phyloP scores from a whole-genome alignment of 2,113 vertebrate genomes.

The Microcebus griseorufus region DNA sequence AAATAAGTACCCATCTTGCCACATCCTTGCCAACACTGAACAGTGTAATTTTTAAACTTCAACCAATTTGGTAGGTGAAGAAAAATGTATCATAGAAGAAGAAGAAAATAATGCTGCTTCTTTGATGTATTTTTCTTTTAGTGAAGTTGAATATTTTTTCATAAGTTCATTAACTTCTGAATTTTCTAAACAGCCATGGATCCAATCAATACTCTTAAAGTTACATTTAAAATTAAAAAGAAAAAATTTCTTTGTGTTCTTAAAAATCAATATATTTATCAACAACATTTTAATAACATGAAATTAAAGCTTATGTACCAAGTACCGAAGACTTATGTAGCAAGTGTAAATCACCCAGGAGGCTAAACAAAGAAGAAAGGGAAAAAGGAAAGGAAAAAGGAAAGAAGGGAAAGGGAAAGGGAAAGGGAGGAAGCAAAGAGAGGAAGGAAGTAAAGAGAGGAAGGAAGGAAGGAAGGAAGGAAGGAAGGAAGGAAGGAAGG shows the following conservation, averaged over 20 bases:
- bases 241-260: background rate
- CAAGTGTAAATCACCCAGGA: constrained; percentile 53
- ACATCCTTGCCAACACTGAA: background rate
- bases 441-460: rapidly evolving
- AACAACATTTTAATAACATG: background rate
- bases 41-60: background rate
- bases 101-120: background rate
- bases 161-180: background rate
- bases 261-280: background rate
- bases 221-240: constrained; percentile 14
- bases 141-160: background rate
- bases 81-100: background rate
- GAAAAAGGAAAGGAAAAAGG: no score
- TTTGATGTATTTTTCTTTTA: background rate
- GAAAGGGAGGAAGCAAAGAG: rapidly evolving
- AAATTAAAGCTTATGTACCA: constrained; percentile 46
- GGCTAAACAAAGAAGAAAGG: constrained; percentile 70
- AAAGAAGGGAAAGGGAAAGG: no score
- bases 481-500: rapidly evolving
- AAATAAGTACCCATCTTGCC: background rate
- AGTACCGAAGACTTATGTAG: constrained; percentile 55
- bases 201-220: background rate
- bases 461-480: rapidly evolving
- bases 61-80: background rate
- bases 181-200: background rate